Evolutionary conservation across 2,888 invertebrate species (phyloP).

Genomic region (Pyrrhia umbra): DNA sequence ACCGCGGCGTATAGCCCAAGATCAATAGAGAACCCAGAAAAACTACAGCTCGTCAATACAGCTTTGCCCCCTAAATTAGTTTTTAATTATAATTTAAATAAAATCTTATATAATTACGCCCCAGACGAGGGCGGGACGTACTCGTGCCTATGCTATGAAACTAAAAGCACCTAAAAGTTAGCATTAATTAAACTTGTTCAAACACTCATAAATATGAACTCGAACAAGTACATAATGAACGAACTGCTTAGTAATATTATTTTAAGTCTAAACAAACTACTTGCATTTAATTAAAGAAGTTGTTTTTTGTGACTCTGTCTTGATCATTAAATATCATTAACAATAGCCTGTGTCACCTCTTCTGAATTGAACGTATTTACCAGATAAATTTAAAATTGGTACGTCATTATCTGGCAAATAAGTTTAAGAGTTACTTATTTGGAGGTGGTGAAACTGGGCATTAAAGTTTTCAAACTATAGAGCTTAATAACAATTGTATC

Average conservation of each 20-base stretch:
- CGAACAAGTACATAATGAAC: constrained; percentile 21
- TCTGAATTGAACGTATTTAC: too few relatives aligned
- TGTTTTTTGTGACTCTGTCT: constrained; percentile 19
- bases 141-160: not conserved
- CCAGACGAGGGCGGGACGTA: constrained; percentile 5
- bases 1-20: too few relatives aligned
- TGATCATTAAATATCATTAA: too few relatives aligned
- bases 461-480: too few relatives aligned
- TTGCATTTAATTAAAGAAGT: constrained; percentile 37
- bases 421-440: too few relatives aligned
- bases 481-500: too few relatives aligned
- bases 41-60: too few relatives aligned
- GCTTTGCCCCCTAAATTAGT: not conserved
- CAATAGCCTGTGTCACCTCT: too few relatives aligned
- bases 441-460: too few relatives aligned
- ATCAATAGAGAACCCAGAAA: not conserved
- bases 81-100: not conserved
- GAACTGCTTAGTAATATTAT: constrained; percentile 33
- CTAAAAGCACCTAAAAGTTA: constrained; percentile 32
- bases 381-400: too few relatives aligned
- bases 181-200: constrained; percentile 45
- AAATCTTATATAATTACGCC: not conserved
- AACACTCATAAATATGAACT: constrained; percentile 21
- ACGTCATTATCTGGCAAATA: too few relatives aligned
- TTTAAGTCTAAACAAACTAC: constrained; percentile 24